Base-by-base conservation (phyloP, 1,140 invertebrate genomes). In the Heliconius hermathena region DNA sequence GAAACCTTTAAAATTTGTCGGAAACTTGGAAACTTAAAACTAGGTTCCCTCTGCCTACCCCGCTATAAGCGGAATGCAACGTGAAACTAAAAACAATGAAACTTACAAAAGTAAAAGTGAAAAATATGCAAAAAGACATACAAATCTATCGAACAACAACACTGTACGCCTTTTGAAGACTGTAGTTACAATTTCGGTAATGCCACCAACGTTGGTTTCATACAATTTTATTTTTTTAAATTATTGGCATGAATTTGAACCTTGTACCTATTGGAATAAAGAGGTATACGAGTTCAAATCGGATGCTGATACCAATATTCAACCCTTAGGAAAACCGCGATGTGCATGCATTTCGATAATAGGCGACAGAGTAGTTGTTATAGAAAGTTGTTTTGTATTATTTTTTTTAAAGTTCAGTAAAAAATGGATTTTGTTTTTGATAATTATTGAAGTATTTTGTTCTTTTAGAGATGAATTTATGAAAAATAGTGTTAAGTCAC, bases 321-420 rank as follows among this genome's bases (percentile, higher is more conserved):
- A 91, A 90, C 90, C 90, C 90, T 91, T 90, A 90, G 85, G 73
- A 72, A 83, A 90, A 89, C 90, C 89, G 86, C 89, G 89, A 90
- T 91, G 90, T 89, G 89, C 89, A 91, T 89, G 89, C 89, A 91
- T 90, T 91, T 91, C 89, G 88, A 91, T 91, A 91, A 91, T 90
- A 91, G 90, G 77, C 36, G 78, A 81, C 81, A 90, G 89, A 85
- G 82, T 85, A 88, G 22, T 29, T 33, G 6, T 16, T 54, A 20
- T 13, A 29, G 41, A 5, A 13, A 74, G 73, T 20, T 74, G 29
- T 73, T 74, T 29, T 57, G 8, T 22, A 36, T 9, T 11, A 1
- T 3, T 22, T 22, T 20, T 57, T 57, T 57, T 57, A 57, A 22
- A 57, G 54, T n/a, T 57, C 54, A 57, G 8, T 22, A 57, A 57